phyloP scores from a whole-genome alignment of 2,797 vertebrate species.

The Catostomus latipinnis region DNA sequence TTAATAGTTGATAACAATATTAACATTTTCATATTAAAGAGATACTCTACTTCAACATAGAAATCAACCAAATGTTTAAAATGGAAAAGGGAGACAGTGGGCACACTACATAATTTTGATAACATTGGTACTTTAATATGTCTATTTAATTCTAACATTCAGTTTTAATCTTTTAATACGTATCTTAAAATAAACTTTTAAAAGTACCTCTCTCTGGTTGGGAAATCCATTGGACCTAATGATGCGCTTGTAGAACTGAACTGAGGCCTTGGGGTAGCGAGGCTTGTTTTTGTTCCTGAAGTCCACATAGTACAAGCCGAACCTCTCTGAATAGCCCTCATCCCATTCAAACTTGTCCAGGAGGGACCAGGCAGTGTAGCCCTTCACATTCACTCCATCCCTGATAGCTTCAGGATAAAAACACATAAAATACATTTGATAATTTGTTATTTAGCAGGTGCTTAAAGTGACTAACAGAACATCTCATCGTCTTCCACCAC shows the following conservation, averaged over 20 bases:
- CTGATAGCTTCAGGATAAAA: slow-evolving; percentile 81
- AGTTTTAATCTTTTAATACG: too few species aligned
- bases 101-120: too few species aligned
- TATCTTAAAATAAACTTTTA: too few species aligned
- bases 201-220: slow-evolving; percentile 84
- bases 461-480: too few species aligned
- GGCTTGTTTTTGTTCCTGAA: slow-evolving; percentile 89
- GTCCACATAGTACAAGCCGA: slow-evolving; percentile 90
- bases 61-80: too few species aligned
- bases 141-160: too few species aligned
- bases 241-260: slow-evolving; percentile 88
- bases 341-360: slow-evolving; percentile 97
- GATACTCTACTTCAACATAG: background rate
- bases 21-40: background rate
- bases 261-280: slow-evolving; percentile 92
- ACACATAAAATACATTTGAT: background rate
- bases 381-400: slow-evolving; percentile 90
- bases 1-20: slow-evolving; percentile 14
- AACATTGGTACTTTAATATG: too few species aligned
- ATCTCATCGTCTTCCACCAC: too few species aligned
- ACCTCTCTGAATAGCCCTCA: slow-evolving; percentile 90
- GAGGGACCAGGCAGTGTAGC: slow-evolving; percentile 93
- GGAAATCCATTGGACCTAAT: slow-evolving; percentile 91
- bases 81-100: too few species aligned
- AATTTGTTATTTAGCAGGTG: background rate